Evolutionary conservation across 2,888 invertebrate species (phyloP), one percentile per base, ranked within the genome.

Genomic region (Pharmacophagus antenor): DNA sequence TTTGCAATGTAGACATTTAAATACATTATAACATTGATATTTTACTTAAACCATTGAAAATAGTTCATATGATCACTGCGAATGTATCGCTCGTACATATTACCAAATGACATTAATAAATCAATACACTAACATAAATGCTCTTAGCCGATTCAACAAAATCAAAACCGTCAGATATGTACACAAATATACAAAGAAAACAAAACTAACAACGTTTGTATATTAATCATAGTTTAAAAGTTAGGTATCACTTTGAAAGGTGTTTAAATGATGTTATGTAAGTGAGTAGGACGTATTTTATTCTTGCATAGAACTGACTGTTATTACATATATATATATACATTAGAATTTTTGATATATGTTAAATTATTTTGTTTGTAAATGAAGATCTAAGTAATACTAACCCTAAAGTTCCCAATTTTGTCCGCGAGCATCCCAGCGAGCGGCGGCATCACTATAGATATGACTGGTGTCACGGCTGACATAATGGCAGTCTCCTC

Each of bases 401-500:
- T 85, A 75, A 95, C 95, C 91, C 94, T 94, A 80, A 95, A 95
- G 83, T 95, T 95, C 64, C 95, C 95, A 66, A 95, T 94, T 81
- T 94, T 94, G 81, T 95, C 95, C 0, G 95, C 95, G 42, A 95
- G 81, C 88, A 95, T 92, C 61, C 95, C 95, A 3, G 95, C 94
- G 31, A 95, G 77, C 1, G 95, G 95, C 37, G 95, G 95, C 93
- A 95, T 95, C 63, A 95, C 89, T 68, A 95, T 95, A 63, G 94
- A 94, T 20, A 95, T 92, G 61, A 95, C 92, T 0, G 95, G 95
- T 52, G 94, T 95, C 31, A 95, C 93, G 1, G 95, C 94, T 0
- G 95, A 95, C 94, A 95, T 95, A 71, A 95, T 94, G 47, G 95
- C 95, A 4, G 95, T 94, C 85, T 95, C 95, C 82, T 95, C 94